phyloP scores from a whole-genome alignment of 2,888 invertebrate species.

The Melikaiella ostensackeni region DNA sequence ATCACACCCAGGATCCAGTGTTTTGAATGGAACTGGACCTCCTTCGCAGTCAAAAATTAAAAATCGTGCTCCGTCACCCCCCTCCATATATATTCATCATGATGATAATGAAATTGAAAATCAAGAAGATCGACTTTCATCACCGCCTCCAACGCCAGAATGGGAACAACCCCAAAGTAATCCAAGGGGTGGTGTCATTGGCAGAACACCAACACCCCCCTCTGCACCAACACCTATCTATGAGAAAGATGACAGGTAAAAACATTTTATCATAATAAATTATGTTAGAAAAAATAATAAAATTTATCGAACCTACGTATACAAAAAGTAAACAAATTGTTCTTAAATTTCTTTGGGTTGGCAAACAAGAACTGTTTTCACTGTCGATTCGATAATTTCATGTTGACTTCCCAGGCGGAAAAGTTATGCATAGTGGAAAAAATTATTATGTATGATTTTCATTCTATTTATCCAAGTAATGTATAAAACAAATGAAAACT shows the following conservation, averaged over 20 bases:
- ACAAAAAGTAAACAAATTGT: no score
- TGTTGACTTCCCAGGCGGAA: no score
- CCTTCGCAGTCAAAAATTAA: conserved; percentile 43
- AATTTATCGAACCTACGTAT: no score
- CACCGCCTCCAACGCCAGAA: conserved; percentile 41
- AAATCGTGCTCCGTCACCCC: conserved; percentile 38
- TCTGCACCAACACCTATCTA: conserved; percentile 69
- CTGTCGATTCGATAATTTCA: no score
- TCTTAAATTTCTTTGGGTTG: no score
- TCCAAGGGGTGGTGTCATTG: conserved; percentile 71
- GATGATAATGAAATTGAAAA: conserved; percentile 45
- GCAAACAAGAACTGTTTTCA: no score
- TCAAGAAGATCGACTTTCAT: conserved; percentile 39
- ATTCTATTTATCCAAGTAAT: no score
- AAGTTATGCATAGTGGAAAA: no score
- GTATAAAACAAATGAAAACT: no score
- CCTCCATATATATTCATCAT: conserved; percentile 19
- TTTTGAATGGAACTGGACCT: conserved; percentile 45
- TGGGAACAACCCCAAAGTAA: conserved; percentile 56
- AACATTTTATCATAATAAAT: background rate
- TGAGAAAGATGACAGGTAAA: conserved; percentile 68
- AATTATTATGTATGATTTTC: no score
- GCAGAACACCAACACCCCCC: conserved; percentile 68
- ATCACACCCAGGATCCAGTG: conserved; percentile 20
- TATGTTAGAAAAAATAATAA: no score